Evolutionary conservation across 2,888 invertebrate species (phyloP), one percentile per base, ranked within the genome.

Genomic region (Halocaridina rubra): DNA sequence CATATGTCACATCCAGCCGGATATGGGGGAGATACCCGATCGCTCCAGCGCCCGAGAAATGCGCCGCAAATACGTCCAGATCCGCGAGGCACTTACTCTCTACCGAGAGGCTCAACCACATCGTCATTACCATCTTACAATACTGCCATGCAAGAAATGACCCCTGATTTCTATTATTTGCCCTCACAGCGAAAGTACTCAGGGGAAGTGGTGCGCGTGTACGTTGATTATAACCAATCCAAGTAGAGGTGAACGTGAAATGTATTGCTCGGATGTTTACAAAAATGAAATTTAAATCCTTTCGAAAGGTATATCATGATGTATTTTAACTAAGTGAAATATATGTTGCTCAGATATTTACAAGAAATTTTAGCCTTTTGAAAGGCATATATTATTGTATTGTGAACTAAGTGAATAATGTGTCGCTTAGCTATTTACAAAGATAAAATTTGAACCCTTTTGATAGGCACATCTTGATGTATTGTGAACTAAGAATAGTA

Each of bases 151-250:
- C 85, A 90, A 89, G 91, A 92, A 19, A 91, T 94, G 88, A 94
- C 95, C 89, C 95, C 97, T 0, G 97, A 97, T 92, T 97, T 97
- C 92, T 97, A 97, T 92, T 97, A 97, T 91, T 97, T 97, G 97
- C 97, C 97, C 69, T 96, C 96, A 87, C 97, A 97, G 91, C 92
- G 97, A 88, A 97, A 97, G 91, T 97, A 97, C 91, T 96, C 97
- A 90, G 97, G 97, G 89, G 97, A 97, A 93, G 95, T 95, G 33
- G 95, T 96, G 80, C 92, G 96, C 89, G 96, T 96, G 59, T 96
- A 95, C 90, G 96, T 96, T 46, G 95, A 95, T 90, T 95, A 95
- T 90, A 95, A 94, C 90, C 95, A 94, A 84, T 88, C 74, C 30
- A 85, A 85, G 61, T 85, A 81, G 59, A 16, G 29, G 16, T 67